Percentiles rank a stretch among this genome's conserved stretches.
These are phyloP conservation scores for Cheilosia vulpina DNA, from an alignment of 2,888 invertebrate species.

Conservation along the genomic window DNA sequence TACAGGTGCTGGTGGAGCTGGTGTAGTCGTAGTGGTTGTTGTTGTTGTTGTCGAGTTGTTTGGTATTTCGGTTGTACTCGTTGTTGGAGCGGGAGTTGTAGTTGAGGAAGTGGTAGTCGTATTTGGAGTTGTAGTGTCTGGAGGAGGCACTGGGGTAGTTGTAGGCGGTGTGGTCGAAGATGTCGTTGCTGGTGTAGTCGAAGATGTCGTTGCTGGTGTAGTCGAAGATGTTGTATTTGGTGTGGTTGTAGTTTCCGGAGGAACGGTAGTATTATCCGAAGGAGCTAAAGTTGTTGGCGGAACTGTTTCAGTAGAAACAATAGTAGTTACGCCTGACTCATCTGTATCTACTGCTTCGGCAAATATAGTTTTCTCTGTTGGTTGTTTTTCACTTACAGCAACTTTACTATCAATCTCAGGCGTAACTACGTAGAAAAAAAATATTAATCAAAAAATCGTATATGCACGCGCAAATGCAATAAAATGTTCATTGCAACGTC, in stretches of 20 bases:
- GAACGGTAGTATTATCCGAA: constrained; percentile 18
- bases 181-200: constrained; percentile 63
- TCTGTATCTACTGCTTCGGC: not conserved
- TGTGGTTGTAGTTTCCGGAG: constrained; percentile 49
- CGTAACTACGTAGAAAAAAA: constrained; percentile 22
- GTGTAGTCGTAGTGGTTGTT: constrained; percentile 77
- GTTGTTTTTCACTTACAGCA: not conserved
- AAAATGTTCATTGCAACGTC: constrained; percentile 60
- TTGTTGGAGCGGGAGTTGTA: constrained; percentile 68
- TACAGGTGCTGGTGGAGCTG: constrained; percentile 80
- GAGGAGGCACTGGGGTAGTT: constrained; percentile 25
- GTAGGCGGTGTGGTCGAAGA: too few species aligned
- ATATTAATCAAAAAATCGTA: constrained; percentile 18
- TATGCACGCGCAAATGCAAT: constrained; percentile 56
- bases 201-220: constrained; percentile 71
- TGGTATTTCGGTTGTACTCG: constrained; percentile 74
- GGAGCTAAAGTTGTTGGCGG: constrained; percentile 6
- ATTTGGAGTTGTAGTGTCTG: constrained; percentile 74
- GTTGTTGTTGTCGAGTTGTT: constrained; percentile 76
- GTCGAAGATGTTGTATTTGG: constrained; percentile 73
- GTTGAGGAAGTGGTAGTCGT: constrained; percentile 68
- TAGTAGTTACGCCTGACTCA: constrained; percentile 31
- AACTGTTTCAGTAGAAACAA: constrained; percentile 11
- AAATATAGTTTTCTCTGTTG: not conserved
- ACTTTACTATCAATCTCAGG: not conserved